These are phyloP conservation scores for Lampris megalopsis DNA, from an alignment of 2,113 vertebrate genomes.

Conservation along the genomic window DNA sequence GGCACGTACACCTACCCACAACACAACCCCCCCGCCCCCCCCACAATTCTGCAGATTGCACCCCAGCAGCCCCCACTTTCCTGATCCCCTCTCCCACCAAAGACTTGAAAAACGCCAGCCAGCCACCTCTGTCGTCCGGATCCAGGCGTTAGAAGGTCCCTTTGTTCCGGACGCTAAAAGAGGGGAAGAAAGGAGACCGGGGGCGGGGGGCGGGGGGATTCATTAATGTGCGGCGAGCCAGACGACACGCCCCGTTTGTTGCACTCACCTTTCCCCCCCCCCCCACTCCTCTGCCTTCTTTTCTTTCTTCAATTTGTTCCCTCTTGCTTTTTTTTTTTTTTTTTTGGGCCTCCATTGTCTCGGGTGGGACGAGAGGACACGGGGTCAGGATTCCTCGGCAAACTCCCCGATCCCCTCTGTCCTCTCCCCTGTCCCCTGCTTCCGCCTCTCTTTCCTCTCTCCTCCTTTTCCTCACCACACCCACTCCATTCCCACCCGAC, in stretches of 20 bases:
- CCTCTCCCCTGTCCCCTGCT: not conserved
- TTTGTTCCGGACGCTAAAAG: conserved; percentile 85
- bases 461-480: not conserved
- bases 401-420: conserved; percentile 77
- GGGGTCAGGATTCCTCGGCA: conserved; percentile 70
- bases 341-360: conserved; percentile 59
- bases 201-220: conserved; percentile 89
- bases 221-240: conserved; percentile 84
- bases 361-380: conserved; percentile 80
- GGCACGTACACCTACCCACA: conserved; percentile 64
- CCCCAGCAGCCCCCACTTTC: not conserved
- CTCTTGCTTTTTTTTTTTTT: conserved; percentile 60
- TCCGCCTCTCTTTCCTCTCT: not conserved
- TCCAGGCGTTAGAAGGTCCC: conserved; percentile 75
- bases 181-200: conserved; percentile 74
- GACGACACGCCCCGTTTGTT: conserved; percentile 82
- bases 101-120: conserved; percentile 64
- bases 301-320: conserved; percentile 62
- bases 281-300: too few species aligned
- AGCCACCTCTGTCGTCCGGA: conserved; percentile 78
- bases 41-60: conserved; percentile 40
- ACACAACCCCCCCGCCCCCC: conserved; percentile 33
- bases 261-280: conserved; percentile 64
- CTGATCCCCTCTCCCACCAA: conserved; percentile 49
- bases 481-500: too few species aligned